Evolutionary conservation across 2,113 vertebrate species (phyloP), one percentile per base, ranked within the genome.

Genomic region (Neogobius melanostomus): DNA sequence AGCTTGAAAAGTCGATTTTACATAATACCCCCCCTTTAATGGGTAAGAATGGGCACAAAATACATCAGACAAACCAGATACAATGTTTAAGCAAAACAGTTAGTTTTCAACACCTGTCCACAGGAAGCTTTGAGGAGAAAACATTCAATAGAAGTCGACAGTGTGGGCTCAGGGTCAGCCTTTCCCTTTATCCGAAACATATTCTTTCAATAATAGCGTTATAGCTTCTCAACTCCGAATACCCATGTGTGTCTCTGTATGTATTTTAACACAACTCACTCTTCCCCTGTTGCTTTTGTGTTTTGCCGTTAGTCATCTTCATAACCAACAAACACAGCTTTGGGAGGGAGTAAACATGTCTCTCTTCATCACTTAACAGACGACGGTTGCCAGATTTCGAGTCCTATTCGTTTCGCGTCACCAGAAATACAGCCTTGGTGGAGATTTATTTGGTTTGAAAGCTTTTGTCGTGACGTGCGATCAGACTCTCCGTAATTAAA

Each of bases 401-500:
- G 11, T 21, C 43, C 67, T 61, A 11, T 68, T 73, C 46, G 0
- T 1, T 53, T 68, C 63, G 9, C 36, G 11, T 17, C n/a, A 9
- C 43, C 1, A 46, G 45, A 45, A 65, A 57, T n/a, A 44, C 69
- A 36, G 74, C 81, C 72, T 50, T 17, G 52, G 15, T 14, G n/a
- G 76, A 76, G 73, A 76, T 73, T 72, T 65, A 81, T 78, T 73
- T 79, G 69, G 75, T 2, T 11, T 54, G 52, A 71, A 69, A 71
- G 73, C 21, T 85, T 75, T 49, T 61, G 72, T 64, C 28, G 70
- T 47, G 72, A 67, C 71, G 71, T 62, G 79, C 63, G 74, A 69
- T 73, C 63, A 87, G 75, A 75, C 68, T 12, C 4, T 49, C 6
- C 60, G 71, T 85, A 80, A 89, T 84, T 83, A 73, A 75, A 83